Evolutionary conservation across 2,797 vertebrate genomes (phyloP), one percentile per base, ranked within the genome.

Genomic region (Hylomyscus alleni): DNA sequence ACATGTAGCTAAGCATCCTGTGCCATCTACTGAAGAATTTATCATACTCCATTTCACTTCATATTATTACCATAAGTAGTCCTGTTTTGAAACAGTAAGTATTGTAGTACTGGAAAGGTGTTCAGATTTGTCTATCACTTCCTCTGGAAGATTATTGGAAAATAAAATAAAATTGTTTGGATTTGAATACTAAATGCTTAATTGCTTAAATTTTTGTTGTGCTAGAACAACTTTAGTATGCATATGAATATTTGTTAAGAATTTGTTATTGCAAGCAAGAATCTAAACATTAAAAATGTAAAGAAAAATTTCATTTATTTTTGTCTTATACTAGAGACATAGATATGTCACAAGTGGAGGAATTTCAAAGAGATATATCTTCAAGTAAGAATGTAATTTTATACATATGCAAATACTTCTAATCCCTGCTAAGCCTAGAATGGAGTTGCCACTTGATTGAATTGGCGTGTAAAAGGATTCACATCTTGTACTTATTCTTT

Each of bases 81-180:
- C 9, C 24, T 58, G 22, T 67, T 47, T 78, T 62, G 26, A 47
- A 56, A 14, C 34, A 37, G 13, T 31, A 50, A n/a, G 10, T 26
- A 12, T 47, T 10, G 31, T 14, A 81, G 29, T 84, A 34, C 19
- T 34, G 47, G 37, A 76, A 81, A 56, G n/a, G 1, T 80, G 62
- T 52, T 93, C 75, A 87, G 5, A 73, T 90, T 76, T 90, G 50
- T 80, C 17, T 11, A 29, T 75, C 77, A 34, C 31, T 92, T 92
- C 60, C 89, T 91, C 13, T 37, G 3, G 6, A 91, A 76, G 9
- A 83, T 83, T 89, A 77, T 29, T 7, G 73, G 37, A 92, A 96
- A 92, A 92, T 76, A 92, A 96, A 92, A 92, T 76, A 44, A 89
- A 50, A 78, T 93, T 85, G n/a, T 91, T 91, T 90, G 24, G 3